Evolutionary conservation across 37 sponge, comb jelly and placozoan species (phyloP), one percentile per base, ranked within the genome.

Genomic region (Agelas oroides): DNA sequence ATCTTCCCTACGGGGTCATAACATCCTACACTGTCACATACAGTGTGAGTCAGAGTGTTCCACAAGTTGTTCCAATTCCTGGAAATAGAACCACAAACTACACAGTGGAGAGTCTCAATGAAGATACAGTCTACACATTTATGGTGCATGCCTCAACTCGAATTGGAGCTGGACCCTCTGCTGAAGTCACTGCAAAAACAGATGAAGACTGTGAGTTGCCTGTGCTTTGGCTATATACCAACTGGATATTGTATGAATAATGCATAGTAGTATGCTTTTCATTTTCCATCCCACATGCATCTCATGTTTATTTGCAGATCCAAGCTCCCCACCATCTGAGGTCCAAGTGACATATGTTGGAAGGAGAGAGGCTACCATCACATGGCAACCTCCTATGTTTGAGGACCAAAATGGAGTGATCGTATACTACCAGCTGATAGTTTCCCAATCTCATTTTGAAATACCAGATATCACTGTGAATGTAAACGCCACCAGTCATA

Each of bases 371-470:
- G 52, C 38, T 5, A 78, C 35, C 1, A 2, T 78, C 27, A 63
- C 53, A 6, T 82, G 83, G 83, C 23, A 59, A 0, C 63, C 83
- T 20, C 83, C 83, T 18, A 52, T 73, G 1, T 33, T 71, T 21
- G 73, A 82, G n/a, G 27, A 82, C 11, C 83, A 71, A 59, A 82
- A 82, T 82, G 83, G 83, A 58, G 59, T 70, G n/a, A 82, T 82
- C 12, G 11, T 12, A 21, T 58, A 35, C 40, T 82, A 82, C 59
- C 55, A 19, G 14, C 3, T 82, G 6, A 6, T 78, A 5, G 34
- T 12, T 19, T 30, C 69, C 2, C 69, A 32, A 34, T 25, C 6
- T 8, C n/a, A 18, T 35, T 33, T 32, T 30, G 69, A 67, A 5
- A 19, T 67, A 25, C n/a, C 35, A 27, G 62, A 61, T 61, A 23